Evolutionary conservation across 2,888 invertebrate genomes (phyloP).

Genomic region (Pantelozetes paolii): DNA sequence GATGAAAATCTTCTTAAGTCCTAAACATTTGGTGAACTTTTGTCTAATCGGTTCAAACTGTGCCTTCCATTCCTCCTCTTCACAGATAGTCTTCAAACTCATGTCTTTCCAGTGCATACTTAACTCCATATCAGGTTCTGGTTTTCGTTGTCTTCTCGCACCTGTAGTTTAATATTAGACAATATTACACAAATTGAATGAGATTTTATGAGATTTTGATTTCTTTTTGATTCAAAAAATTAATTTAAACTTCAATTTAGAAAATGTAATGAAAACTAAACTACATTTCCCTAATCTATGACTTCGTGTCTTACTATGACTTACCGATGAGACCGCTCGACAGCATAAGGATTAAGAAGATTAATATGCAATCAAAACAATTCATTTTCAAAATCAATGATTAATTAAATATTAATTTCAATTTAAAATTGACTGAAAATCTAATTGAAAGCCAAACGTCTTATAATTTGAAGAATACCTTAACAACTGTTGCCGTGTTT

Average conservation of each 20-base stretch:
- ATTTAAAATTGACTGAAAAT: too few relatives aligned
- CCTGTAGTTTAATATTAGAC: neutral
- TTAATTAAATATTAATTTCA: neutral
- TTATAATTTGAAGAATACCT: neutral
- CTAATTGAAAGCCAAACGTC: too few relatives aligned
- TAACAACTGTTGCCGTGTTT: slow-evolving; percentile 31
- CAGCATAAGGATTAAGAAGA: neutral
- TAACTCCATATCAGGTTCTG: slow-evolving; percentile 8
- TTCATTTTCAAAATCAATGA: neutral
- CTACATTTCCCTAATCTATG: too few relatives aligned
- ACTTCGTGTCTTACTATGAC: too few relatives aligned
- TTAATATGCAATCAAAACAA: neutral
- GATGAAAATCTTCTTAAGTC: slow-evolving; percentile 28
- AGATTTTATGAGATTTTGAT: too few relatives aligned
- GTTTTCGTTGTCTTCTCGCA: neutral
- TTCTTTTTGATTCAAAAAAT: neutral
- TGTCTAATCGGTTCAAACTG: slow-evolving; percentile 35
- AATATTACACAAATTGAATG: neutral
- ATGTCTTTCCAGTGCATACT: slow-evolving; percentile 36
- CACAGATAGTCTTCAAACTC: slow-evolving; percentile 35
- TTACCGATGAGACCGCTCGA: neutral
- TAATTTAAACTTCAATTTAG: neutral
- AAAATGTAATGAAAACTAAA: too few relatives aligned
- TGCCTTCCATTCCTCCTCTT: slow-evolving; percentile 34
- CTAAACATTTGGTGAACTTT: slow-evolving; percentile 40